Base-by-base conservation (phyloP, 2,888 invertebrate species). In the Patella caerulea region DNA sequence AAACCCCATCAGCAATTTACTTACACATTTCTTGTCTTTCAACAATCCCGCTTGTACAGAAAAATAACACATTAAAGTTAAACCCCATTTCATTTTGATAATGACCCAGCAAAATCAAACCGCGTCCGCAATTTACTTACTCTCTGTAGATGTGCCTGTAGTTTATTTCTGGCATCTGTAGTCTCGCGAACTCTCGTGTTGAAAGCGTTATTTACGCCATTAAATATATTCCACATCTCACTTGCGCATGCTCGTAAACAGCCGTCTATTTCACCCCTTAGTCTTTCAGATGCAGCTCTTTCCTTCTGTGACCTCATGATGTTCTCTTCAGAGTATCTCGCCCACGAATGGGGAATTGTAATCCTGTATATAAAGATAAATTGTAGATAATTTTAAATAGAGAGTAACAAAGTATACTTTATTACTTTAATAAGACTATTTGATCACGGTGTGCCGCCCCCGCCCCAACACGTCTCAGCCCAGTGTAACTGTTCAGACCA, bases 261-360 rank as follows among this genome's bases (percentile, higher is more conserved):
- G 79, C 87, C 86, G 84, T 92, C 92, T 76, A 92, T 91, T 83
- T 89, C 89, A 14, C 91, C 91, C 14, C 92, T 84, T 19, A 91
- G 86, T 74, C 88, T 82, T 84, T 92, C 91, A 7, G 90, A 91
- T 15, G 86, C 80, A n/a, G 91, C 91, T 7, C 92, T 86, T 80
- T 91, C 91, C 75, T 86, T 88, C 85, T 91, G 91, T n/a, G 92
- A 91, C 5, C 92, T 79, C 59, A 88, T 86, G 75, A 92, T 91
- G 85, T 92, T 92, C 82, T 92, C 90, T 79, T 92, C 91, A 56
- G 92, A 90, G 85, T 89, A 92, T 77, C 88, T 85, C 9, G 89
- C 88, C 92, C 92, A 92, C 7, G 91, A 90, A 73, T 89, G 87
- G 9, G 91, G 92, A 83, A 95, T 96, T 88, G 96, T 96, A 83